phyloP scores from a whole-genome alignment of 2,888 invertebrate genomes.

The Lochmaea crataegi region DNA sequence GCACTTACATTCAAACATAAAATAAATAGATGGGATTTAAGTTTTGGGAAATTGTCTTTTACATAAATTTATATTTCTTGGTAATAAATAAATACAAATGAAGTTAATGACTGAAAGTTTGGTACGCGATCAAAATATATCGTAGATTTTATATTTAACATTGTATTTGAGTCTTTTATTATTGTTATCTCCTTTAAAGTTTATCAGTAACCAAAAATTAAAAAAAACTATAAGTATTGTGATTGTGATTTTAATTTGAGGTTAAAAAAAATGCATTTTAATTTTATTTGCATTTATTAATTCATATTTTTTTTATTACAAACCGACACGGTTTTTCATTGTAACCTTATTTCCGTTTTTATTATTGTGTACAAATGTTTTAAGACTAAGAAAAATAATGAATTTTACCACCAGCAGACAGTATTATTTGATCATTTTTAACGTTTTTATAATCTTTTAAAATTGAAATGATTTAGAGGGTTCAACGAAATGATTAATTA shows the following conservation, averaged over 20 bases:
- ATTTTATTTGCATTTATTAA: conserved; percentile 1
- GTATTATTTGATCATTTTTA: neutral
- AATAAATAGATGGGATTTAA: no score
- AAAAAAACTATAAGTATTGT: neutral
- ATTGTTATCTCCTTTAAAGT: conserved; percentile 5
- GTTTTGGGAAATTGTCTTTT: no score
- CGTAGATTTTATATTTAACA: conserved; percentile 4
- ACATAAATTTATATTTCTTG: no score
- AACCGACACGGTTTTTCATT: neutral
- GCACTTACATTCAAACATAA: no score
- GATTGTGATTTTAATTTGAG: neutral
- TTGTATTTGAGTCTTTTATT: conserved; percentile 2
- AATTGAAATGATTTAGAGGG: no score
- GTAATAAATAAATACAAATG: no score
- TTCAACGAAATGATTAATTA: no score
- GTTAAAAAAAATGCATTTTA: neutral
- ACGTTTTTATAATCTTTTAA: no score
- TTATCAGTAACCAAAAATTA: neutral
- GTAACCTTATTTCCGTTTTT: neutral
- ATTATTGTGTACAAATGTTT: neutral
- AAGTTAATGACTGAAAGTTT: no score
- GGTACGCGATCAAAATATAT: no score
- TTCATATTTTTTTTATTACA: neutral
- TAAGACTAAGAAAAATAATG: neutral
- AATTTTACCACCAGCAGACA: neutral